Conservation (phyloP, 2,113 vertebrate genomes). For the Sminthopsis crassicaudata region DNA sequence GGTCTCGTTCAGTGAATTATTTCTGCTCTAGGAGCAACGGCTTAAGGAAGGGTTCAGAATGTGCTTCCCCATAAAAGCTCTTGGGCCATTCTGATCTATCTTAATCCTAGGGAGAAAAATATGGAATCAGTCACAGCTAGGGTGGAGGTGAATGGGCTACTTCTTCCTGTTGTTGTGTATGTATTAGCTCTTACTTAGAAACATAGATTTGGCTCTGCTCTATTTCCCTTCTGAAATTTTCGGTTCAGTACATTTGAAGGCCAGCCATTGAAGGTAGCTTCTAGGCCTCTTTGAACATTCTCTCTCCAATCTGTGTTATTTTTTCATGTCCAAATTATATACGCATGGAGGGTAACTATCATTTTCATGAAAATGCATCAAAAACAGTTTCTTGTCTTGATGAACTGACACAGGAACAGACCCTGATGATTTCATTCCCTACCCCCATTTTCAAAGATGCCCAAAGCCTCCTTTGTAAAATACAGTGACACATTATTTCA, state of each 20-base stretch:
- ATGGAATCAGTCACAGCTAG: background rate
- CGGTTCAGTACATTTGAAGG: conserved; percentile 52
- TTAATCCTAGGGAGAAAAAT: background rate
- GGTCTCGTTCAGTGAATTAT: conserved; percentile 28
- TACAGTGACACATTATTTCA: background rate
- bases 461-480: conserved; percentile 5
- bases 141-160: background rate
- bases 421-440: background rate
- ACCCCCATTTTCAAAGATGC: background rate
- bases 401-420: background rate
- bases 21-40: background rate
- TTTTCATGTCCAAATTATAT: background rate
- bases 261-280: background rate
- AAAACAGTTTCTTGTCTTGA: background rate
- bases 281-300: background rate
- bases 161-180: background rate
- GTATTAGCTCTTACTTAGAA: background rate
- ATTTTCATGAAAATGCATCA: background rate
- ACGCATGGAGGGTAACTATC: background rate
- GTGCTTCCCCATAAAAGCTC: background rate
- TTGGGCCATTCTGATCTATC: background rate
- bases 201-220: conserved; percentile 60
- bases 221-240: conserved; percentile 60
- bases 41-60: background rate
- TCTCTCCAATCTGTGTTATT: background rate